These are phyloP conservation scores for Eciton burchellii DNA, from an alignment of 1,140 invertebrate genomes.

Conservation along the genomic window DNA sequence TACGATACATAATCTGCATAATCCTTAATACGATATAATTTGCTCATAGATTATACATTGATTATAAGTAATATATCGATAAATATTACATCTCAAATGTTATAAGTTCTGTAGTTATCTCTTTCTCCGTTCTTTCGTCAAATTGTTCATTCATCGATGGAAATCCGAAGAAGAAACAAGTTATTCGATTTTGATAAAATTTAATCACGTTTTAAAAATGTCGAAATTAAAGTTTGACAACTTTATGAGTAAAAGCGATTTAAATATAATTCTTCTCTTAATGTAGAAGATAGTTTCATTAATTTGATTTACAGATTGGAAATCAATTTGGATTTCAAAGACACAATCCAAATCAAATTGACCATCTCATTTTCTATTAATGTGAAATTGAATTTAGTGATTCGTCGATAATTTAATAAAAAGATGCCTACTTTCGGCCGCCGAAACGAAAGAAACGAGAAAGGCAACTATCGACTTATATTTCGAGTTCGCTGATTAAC, in stretches of 20 bases:
- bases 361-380: background rate
- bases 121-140: slow-evolving; percentile 31
- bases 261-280: background rate
- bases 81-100: slow-evolving; percentile 50
- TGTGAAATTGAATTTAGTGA: background rate
- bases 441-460: slow-evolving; percentile 17
- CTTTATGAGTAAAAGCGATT: slow-evolving; percentile 2
- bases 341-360: background rate
- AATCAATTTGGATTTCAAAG: background rate
- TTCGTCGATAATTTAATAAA: background rate
- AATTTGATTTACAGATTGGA: background rate
- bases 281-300: slow-evolving; percentile 7
- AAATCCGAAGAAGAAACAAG: background rate
- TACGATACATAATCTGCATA: slow-evolving; percentile 11
- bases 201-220: background rate
- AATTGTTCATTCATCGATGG: background rate
- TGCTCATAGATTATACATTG: slow-evolving; percentile 42
- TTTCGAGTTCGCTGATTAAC: slow-evolving; percentile 25
- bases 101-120: slow-evolving; percentile 29
- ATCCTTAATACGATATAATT: slow-evolving; percentile 40
- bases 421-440: background rate
- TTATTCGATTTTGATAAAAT: background rate
- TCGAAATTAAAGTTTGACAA: background rate
- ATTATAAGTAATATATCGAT: slow-evolving; percentile 50
- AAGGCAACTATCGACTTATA: background rate